These are phyloP conservation scores for Aepyceros melampus DNA, from an alignment of 2,113 vertebrate genomes.

Conservation along the genomic window DNA sequence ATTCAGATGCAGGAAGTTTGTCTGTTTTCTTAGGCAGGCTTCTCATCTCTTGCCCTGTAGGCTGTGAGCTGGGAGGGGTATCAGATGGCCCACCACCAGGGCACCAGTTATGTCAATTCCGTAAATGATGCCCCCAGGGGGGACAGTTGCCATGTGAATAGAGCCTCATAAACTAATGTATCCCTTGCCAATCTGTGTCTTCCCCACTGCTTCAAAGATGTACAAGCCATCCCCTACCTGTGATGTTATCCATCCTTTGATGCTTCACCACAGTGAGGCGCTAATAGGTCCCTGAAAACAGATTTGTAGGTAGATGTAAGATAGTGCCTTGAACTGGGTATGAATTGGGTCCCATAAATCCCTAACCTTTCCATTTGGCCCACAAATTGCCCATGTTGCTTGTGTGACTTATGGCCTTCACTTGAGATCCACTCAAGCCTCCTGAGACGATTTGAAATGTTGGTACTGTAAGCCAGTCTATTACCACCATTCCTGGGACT, in stretches of 20 bases:
- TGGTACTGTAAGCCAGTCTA: not conserved
- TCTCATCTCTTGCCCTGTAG: not conserved
- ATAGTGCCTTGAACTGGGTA: not conserved
- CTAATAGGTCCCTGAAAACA: not conserved
- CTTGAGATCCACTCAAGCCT: not conserved
- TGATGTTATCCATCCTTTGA: not conserved
- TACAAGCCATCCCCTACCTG: not conserved
- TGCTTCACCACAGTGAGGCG: not conserved
- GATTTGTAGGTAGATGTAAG: too few species aligned
- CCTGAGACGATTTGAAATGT: not conserved
- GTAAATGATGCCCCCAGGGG: accelerated
- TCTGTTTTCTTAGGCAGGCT: not conserved
- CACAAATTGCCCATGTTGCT: too few species aligned
- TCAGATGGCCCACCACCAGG: not conserved
- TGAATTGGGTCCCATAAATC: not conserved
- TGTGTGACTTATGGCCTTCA: not conserved
- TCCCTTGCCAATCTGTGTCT: not conserved
- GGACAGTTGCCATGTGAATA: not conserved
- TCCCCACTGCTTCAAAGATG: not conserved
- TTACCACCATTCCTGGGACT: not conserved
- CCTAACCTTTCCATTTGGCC: not conserved
- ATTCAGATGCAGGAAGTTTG: not conserved
- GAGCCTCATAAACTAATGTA: not conserved
- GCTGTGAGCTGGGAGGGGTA: not conserved
- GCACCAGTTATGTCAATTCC: too few species aligned